A percentile compares a stretch with the other conserved stretches of the same genome.
Conservation (phyloP, 2,888 invertebrate species). For the Clostera curtula region DNA sequence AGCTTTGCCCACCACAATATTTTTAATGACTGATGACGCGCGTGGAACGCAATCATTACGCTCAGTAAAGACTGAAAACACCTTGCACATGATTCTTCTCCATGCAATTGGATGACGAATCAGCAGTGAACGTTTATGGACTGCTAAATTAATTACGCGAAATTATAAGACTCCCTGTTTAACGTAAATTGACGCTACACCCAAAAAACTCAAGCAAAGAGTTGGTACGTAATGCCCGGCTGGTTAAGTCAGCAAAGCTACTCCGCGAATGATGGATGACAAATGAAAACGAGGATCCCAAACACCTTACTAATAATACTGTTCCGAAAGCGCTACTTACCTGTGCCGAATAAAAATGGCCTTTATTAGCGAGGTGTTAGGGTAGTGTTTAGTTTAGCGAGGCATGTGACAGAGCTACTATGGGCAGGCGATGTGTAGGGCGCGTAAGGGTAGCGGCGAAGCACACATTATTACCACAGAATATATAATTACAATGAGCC, state of each 20-base stretch:
- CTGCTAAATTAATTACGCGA: no score
- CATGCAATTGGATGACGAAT: no score
- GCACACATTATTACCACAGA: conserved; percentile 29
- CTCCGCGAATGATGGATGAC: conserved; percentile 34
- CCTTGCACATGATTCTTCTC: no score
- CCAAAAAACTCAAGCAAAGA: conserved; percentile 35
- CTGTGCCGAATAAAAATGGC: conserved; percentile 24
- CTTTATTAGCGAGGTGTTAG: conserved; percentile 54
- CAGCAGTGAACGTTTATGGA: no score
- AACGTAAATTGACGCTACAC: not conserved
- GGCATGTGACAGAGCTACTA: conserved; percentile 64
- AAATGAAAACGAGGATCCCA: conserved; percentile 27
- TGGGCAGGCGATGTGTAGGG: conserved; percentile 65
- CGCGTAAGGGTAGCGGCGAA: conserved; percentile 62
- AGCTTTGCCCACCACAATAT: no score
- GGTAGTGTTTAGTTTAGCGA: conserved; percentile 66
- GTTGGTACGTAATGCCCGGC: conserved; percentile 36
- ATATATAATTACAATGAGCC: not conserved
- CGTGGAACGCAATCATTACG: no score
- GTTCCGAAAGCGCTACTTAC: conserved; percentile 30
- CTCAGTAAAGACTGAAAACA: no score
- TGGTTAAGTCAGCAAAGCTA: conserved; percentile 38
- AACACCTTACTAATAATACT: conserved; percentile 45
- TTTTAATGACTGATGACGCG: no score
- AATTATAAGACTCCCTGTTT: no score